phyloP scores from a whole-genome alignment of 2,113 vertebrate genomes.

The Uria lomvia region DNA sequence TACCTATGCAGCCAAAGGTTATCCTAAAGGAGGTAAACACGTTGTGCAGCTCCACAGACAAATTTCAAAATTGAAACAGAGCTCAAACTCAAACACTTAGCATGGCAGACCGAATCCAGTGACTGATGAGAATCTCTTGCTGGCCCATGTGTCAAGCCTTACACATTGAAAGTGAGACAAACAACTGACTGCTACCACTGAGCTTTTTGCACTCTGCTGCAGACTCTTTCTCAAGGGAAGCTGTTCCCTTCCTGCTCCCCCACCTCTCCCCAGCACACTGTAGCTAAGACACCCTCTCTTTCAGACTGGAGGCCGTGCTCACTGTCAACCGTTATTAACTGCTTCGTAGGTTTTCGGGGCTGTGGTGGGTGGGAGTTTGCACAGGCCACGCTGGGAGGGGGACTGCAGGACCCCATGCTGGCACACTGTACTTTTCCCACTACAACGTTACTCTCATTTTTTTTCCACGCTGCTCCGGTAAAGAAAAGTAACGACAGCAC shows the following conservation, averaged over 20 bases:
- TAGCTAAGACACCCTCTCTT: background rate
- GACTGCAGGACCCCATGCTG: rapidly evolving
- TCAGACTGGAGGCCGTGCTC: background rate
- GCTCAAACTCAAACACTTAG: background rate
- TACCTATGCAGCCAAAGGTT: background rate
- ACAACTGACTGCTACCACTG: background rate
- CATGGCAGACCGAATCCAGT: background rate
- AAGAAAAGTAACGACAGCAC: background rate
- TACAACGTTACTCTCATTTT: rapidly evolving
- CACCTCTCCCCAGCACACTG: rapidly evolving
- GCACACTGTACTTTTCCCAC: background rate
- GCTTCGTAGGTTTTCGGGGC: background rate
- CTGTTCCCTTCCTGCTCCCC: background rate
- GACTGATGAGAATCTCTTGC: background rate
- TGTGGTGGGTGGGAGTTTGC: background rate
- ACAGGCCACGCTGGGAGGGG: background rate
- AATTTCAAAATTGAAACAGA: background rate
- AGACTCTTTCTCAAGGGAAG: background rate
- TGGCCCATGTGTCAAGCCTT: background rate
- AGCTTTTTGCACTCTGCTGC: background rate
- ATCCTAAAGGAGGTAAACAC: background rate
- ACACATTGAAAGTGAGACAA: background rate
- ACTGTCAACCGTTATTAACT: background rate
- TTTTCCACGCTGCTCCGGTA: rapidly evolving
- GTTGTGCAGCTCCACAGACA: background rate